Percentiles rank a stretch among this genome's conserved stretches.
phyloP scores from a whole-genome alignment of 1,140 invertebrate genomes.

The Camponotus floridanus region DNA sequence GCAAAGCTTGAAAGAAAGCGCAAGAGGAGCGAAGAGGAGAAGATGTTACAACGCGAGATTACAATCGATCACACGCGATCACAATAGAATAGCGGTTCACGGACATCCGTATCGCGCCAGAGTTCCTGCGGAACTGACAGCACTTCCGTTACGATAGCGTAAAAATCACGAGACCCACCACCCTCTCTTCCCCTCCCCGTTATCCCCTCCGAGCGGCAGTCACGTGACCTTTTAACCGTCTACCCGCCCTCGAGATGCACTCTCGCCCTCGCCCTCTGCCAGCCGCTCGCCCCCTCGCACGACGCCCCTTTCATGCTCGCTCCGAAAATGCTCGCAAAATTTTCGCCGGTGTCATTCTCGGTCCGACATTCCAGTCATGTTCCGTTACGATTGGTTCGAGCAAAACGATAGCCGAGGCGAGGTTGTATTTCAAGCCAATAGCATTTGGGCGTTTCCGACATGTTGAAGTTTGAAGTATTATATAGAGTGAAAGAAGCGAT shows the following conservation, averaged over 20 bases:
- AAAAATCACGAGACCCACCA: conserved; percentile 65
- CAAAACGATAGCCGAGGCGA: conserved; percentile 11
- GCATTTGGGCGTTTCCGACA: neutral
- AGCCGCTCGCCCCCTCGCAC: neutral
- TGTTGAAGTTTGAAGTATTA: neutral
- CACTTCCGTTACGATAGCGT: conserved; percentile 60
- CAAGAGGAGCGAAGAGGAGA: neutral
- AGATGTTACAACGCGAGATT: neutral
- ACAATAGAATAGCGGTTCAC: neutral
- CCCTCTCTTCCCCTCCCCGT: neutral
- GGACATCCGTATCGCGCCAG: conserved; percentile 55
- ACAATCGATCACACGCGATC: conserved; percentile 18
- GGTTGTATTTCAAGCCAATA: conserved; percentile 10
- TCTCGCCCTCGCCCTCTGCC: neutral
- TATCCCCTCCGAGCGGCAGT: conserved; percentile 1
- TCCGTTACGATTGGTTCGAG: conserved; percentile 38
- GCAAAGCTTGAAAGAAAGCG: neutral
- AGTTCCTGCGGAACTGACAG: conserved; percentile 75
- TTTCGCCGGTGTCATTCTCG: conserved; percentile 30
- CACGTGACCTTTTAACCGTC: conserved; percentile 54
- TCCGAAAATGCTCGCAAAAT: conserved; percentile 50
- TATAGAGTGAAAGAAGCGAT: neutral
- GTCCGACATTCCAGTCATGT: conserved; percentile 41
- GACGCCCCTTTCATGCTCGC: conserved; percentile 57
- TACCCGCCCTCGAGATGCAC: conserved; percentile 43